These are phyloP conservation scores for Pristiophorus japonicus DNA, from an alignment of 2,113 vertebrate species.

Conservation along the genomic window DNA sequence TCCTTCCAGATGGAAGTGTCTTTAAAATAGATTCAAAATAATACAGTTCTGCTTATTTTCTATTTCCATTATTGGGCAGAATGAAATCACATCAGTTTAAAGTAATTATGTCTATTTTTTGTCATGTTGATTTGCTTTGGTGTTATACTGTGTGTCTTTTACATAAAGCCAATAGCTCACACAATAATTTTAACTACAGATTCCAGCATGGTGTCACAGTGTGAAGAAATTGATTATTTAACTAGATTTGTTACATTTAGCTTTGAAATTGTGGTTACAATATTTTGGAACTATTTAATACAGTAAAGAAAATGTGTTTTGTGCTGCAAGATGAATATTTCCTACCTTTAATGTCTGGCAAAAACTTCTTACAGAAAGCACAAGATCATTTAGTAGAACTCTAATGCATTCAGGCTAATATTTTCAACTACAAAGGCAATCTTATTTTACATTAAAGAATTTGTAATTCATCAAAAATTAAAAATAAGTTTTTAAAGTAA, in stretches of 20 bases:
- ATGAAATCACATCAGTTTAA: conserved; percentile 59
- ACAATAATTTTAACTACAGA: not conserved
- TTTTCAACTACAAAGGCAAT: not conserved
- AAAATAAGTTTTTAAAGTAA: not conserved
- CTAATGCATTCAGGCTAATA: not conserved
- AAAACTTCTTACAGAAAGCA: not conserved
- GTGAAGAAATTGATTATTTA: not conserved
- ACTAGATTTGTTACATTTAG: not conserved
- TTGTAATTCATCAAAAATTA: not conserved
- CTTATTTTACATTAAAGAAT: not conserved
- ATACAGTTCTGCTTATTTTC: conserved; percentile 68
- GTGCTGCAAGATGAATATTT: not conserved
- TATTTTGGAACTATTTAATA: not conserved
- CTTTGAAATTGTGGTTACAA: not conserved
- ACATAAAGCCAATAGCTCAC: not conserved
- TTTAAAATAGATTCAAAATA: conserved; percentile 81
- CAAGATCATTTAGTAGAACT: not conserved
- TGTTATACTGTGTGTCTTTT: conserved; percentile 44
- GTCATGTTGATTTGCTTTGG: conserved; percentile 54
- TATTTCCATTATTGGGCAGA: conserved; percentile 58
- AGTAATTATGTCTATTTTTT: conserved; percentile 58
- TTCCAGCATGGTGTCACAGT: not conserved
- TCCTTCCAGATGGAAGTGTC: conserved; percentile 89
- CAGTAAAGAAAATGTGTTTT: not conserved
- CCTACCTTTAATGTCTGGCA: not conserved